Evolutionary conservation across 2,888 invertebrate species (phyloP).

Genomic region (Epirrhoe alternata): DNA sequence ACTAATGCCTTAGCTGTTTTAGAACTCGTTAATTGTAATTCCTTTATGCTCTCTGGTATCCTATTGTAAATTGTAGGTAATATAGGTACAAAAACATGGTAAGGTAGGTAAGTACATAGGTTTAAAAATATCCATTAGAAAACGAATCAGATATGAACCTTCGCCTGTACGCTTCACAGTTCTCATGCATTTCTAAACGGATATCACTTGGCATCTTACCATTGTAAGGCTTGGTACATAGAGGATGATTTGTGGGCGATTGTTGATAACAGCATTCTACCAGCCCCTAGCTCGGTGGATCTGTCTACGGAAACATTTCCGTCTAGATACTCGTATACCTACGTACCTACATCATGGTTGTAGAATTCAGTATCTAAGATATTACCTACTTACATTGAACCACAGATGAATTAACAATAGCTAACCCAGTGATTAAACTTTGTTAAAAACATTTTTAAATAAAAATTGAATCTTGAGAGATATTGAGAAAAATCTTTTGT

Average conservation of each 20-base stretch:
- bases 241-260: slow-evolving; percentile 30
- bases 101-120: too few species aligned
- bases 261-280: slow-evolving; percentile 14
- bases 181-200: slow-evolving; percentile 32
- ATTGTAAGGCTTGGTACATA: slow-evolving; percentile 29
- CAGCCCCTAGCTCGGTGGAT: too few species aligned
- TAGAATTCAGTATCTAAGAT: background rate
- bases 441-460: too few species aligned
- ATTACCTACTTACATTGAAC: slow-evolving; percentile 6
- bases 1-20: too few species aligned
- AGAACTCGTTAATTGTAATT: too few species aligned
- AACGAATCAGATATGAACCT: slow-evolving; percentile 11
- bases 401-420: too few species aligned
- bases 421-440: too few species aligned
- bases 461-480: too few species aligned
- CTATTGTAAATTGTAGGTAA: too few species aligned
- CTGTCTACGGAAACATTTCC: background rate
- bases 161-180: slow-evolving; percentile 22
- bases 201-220: slow-evolving; percentile 25
- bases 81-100: too few species aligned
- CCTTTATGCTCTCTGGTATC: too few species aligned
- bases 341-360: background rate
- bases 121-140: background rate
- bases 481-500: too few species aligned
- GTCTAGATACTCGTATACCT: background rate